phyloP scores from a whole-genome alignment of 23 tunicate species.

The Ciona savignyi region DNA sequence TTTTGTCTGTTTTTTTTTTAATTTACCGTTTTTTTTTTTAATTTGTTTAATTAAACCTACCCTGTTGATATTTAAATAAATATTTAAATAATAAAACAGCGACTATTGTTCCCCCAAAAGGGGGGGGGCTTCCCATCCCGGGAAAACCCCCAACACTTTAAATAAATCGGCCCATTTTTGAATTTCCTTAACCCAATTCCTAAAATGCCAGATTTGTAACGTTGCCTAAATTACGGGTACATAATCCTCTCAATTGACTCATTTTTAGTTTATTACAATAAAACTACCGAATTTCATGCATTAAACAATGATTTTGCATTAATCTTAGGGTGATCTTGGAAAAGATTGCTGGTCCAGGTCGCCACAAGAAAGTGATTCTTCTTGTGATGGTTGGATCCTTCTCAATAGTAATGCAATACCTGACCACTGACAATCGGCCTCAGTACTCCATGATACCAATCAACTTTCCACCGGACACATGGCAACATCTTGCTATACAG shows the following conservation, averaged over 20 bases:
- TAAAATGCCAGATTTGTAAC: too few species aligned
- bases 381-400: conserved; percentile 35
- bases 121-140: too few species aligned
- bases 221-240: too few species aligned
- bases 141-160: too few species aligned
- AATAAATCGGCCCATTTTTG: too few species aligned
- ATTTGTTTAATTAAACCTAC: too few species aligned
- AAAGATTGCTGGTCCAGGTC: conserved; percentile 42
- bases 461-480: conserved; percentile 31
- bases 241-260: not conserved
- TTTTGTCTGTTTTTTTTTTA: not conserved
- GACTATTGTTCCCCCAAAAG: too few species aligned
- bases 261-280: not conserved
- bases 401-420: conserved; percentile 55
- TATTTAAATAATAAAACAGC: not conserved
- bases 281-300: not conserved
- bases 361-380: conserved; percentile 21
- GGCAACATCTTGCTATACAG: conserved; percentile 83
- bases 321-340: conserved; percentile 47
- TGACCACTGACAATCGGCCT: conserved; percentile 26
- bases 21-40: too few species aligned
- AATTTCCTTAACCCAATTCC: too few species aligned
- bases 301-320: too few species aligned
- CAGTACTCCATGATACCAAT: conserved; percentile 25
- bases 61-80: conserved; percentile 7